Base-by-base conservation (phyloP, 2,888 invertebrate species). In the Pandemis heparana region DNA sequence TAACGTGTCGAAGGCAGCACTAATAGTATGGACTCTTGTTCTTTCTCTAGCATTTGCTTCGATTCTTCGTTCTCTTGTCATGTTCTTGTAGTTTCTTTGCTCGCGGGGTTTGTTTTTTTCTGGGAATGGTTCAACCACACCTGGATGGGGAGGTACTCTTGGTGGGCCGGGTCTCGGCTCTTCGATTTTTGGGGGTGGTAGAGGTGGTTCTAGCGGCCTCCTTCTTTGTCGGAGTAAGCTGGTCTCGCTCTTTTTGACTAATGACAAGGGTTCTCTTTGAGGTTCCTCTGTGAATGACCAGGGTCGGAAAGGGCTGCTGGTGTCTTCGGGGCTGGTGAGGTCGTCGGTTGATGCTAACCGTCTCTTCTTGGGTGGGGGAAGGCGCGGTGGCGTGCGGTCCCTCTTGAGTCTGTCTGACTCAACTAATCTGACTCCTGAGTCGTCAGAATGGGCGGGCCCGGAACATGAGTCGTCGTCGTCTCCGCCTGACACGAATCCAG, bases 41-140 rank as follows among this genome's bases (percentile, higher is more conserved):
- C 99, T 92, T 87, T 99, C 99, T 6, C 99, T 95, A 0, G 99
- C 99, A 85, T 99, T 99, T 0, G 99, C 99, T 87, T 99, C 99
- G 84, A 99, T 98, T 78, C 99, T 95, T 79, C 99, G 94, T 87
- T 98, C 98, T 23, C 98, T 95, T 0, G 98, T 99, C 98, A 99
- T 98, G 87, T 98, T 99, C 86, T 99, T 99, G 91, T 99, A 99
- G 87, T 98, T 98, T 77, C 98, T 95, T 83, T 98, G 97, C 77
- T 97, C 96, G 70, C 96, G 94, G 0, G 91, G 89, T 64, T 86
- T 86, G 51, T 80, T 72, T 78, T 85, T 91, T 0, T 92, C 88
- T 41, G 81, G 63, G 76, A 85, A 83, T 0, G 82, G 75, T 70
- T 91, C 92, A 7, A 85, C 82, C 32, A 95, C 95, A 0, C 89